phyloP scores from a whole-genome alignment of 1,140 invertebrate species.

The Eupristina koningsbergeri region DNA sequence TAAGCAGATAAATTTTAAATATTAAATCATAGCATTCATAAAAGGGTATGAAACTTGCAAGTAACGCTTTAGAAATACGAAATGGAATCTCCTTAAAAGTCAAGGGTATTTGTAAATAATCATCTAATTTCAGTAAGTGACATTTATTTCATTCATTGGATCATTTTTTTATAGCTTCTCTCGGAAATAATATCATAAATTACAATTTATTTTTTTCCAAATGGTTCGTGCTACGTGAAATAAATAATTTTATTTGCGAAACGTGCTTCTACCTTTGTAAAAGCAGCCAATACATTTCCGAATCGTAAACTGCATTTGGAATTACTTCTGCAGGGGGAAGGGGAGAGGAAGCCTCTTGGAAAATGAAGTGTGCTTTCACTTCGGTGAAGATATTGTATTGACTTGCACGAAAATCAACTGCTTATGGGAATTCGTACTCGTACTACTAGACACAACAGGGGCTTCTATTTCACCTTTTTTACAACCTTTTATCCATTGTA shows the following conservation, averaged over 20 bases:
- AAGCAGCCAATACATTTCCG: constrained; percentile 31
- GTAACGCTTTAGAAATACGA: too few species aligned
- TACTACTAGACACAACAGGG: too few species aligned
- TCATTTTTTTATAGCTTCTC: constrained; percentile 6
- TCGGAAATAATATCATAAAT: constrained; percentile 34
- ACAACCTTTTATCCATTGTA: too few species aligned
- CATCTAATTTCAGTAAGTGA: background rate
- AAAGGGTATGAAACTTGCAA: too few species aligned
- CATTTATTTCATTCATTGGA: background rate
- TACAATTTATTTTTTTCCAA: constrained; percentile 31
- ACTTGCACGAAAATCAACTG: constrained; percentile 21
- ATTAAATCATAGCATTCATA: too few species aligned
- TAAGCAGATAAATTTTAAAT: too few species aligned
- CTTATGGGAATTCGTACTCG: background rate
- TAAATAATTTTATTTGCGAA: constrained; percentile 42
- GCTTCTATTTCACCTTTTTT: too few species aligned
- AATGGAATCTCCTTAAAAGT: background rate
- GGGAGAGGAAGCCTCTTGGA: constrained; percentile 6
- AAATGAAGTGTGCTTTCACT: constrained; percentile 44
- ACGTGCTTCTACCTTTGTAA: constrained; percentile 36
- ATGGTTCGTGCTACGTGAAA: constrained; percentile 32
- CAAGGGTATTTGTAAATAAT: background rate
- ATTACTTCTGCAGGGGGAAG: background rate
- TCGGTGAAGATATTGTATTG: constrained; percentile 33
- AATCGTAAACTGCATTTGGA: constrained; percentile 47